Conservation (phyloP, 2,113 vertebrate genomes). For the Microcebus ravelobensis region DNA sequence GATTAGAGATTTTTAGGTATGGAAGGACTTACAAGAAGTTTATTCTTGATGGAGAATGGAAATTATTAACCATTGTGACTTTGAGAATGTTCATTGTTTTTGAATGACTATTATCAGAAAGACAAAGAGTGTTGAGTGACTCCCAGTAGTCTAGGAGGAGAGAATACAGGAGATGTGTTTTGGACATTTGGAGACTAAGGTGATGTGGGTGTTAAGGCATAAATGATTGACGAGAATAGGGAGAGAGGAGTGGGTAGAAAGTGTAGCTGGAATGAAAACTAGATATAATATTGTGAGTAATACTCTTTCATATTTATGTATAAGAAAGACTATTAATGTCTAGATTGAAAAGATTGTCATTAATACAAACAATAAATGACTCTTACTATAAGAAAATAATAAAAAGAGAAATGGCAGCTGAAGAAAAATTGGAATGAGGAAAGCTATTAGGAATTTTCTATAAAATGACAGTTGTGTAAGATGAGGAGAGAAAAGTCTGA, state of each 20-base stretch:
- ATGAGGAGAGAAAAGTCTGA: neutral
- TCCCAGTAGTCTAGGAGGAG: neutral
- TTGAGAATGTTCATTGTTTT: neutral
- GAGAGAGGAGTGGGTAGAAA: neutral
- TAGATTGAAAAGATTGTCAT: neutral
- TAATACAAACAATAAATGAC: neutral
- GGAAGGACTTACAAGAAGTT: neutral
- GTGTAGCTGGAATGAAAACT: neutral
- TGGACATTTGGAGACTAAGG: neutral
- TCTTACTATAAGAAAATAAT: neutral
- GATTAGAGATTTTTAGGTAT: neutral
- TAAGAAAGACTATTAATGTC: neutral
- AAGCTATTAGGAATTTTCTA: neutral
- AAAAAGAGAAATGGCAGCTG: neutral
- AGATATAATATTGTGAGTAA: neutral
- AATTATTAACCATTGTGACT: neutral
- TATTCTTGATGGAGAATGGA: slow-evolving; percentile 33
- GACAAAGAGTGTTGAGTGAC: neutral
- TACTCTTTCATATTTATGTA: neutral
- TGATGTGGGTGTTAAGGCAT: neutral
- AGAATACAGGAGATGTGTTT: neutral
- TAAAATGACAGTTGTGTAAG: neutral
- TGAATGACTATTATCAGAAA: neutral
- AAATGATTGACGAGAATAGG: neutral
- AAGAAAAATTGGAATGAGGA: slow-evolving; percentile 13